These are phyloP conservation scores for Drosophila guanche DNA, from an alignment of 1,140 invertebrate genomes.

Conservation along the genomic window DNA sequence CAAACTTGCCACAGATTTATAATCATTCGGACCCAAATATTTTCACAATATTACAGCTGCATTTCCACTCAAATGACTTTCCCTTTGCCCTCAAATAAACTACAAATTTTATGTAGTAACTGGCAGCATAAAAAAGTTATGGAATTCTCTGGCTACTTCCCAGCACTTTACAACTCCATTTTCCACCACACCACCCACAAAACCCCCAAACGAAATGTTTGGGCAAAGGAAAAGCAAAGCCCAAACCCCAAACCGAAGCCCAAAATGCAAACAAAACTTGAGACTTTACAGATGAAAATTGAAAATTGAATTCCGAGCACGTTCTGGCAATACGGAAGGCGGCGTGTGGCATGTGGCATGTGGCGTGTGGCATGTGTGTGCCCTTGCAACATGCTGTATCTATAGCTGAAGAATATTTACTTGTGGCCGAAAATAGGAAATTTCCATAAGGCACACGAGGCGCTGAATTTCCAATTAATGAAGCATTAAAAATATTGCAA, in stretches of 20 bases:
- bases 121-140: background rate
- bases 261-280: slow-evolving; percentile 42
- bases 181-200: background rate
- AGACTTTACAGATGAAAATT: slow-evolving; percentile 38
- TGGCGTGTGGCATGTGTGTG: no score
- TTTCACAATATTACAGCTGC: no score
- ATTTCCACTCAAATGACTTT: no score
- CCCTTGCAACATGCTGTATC: no score
- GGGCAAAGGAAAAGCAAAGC: slow-evolving; percentile 30
- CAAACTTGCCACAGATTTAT: no score
- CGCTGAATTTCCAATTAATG: slow-evolving; percentile 59
- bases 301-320: slow-evolving; percentile 42
- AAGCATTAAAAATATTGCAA: slow-evolving; percentile 66
- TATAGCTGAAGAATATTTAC: slow-evolving; percentile 31
- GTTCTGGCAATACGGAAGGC: slow-evolving; percentile 23
- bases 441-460: slow-evolving; percentile 34
- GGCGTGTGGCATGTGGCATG: no score
- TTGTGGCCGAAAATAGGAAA: slow-evolving; percentile 41
- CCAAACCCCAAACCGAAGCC: slow-evolving; percentile 24
- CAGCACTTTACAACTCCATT: slow-evolving; percentile 35
- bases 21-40: no score
- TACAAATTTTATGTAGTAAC: background rate
- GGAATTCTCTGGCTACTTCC: slow-evolving; percentile 10
- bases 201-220: slow-evolving; percentile 18
- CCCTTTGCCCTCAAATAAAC: background rate